These are phyloP conservation scores for Eugnorisma glareosa DNA, from an alignment of 2,888 invertebrate species.

Conservation along the genomic window DNA sequence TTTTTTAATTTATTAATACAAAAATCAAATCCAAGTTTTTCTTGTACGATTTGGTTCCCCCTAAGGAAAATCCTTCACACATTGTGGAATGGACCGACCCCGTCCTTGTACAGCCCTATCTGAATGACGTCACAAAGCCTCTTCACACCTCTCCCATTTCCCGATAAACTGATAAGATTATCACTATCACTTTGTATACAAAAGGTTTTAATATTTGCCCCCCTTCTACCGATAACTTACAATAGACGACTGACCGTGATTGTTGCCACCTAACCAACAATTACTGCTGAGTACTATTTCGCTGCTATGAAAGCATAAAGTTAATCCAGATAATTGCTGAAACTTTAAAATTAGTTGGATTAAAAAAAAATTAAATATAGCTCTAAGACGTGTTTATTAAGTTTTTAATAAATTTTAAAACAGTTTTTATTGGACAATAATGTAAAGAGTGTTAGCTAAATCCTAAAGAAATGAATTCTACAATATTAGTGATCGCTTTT, in stretches of 20 bases:
- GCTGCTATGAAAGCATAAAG: not conserved
- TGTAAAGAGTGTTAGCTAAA: not conserved
- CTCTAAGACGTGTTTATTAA: too few relatives aligned
- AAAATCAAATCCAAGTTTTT: not conserved
- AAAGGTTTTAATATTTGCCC: constrained; percentile 57
- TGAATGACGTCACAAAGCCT: constrained; percentile 56
- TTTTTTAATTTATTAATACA: not conserved
- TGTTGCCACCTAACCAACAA: constrained; percentile 21
- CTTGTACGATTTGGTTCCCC: not conserved
- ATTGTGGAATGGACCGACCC: not conserved
- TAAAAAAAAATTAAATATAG: too few relatives aligned
- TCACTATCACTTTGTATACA: constrained; percentile 50
- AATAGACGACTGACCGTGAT: constrained; percentile 48
- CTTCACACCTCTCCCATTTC: constrained; percentile 54
- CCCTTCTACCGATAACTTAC: constrained; percentile 45
- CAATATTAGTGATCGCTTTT: constrained; percentile 38
- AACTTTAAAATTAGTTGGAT: not conserved
- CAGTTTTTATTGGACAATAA: not conserved
- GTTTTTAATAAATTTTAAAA: too few relatives aligned
- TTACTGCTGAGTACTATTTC: not conserved
- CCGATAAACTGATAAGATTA: constrained; percentile 65
- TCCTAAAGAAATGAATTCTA: constrained; percentile 33
- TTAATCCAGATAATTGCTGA: not conserved
- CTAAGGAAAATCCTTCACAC: constrained; percentile 12
- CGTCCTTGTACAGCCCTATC: constrained; percentile 42